These are phyloP conservation scores for Littorina saxatilis DNA, from an alignment of 1,140 invertebrate species.

Conservation along the genomic window DNA sequence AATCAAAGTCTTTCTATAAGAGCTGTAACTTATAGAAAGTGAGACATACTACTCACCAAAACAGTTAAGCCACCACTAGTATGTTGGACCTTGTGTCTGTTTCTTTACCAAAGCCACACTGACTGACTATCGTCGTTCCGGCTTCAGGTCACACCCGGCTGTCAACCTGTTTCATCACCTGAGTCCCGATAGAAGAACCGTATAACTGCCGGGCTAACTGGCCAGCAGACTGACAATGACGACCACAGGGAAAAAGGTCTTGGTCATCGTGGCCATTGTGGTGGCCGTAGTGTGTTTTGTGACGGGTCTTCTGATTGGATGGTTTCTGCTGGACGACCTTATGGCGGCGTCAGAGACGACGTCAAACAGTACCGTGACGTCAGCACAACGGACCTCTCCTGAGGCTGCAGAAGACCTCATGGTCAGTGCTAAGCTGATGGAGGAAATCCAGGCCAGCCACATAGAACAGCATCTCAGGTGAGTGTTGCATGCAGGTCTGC, in stretches of 20 bases:
- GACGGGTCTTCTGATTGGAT: not conserved
- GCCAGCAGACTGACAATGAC: too few species aligned
- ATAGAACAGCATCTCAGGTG: not conserved
- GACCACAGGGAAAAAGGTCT: not conserved
- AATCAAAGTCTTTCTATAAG: too few species aligned
- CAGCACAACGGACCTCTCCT: not conserved
- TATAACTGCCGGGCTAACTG: too few species aligned
- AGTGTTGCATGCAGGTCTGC: not conserved
- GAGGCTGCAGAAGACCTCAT: not conserved
- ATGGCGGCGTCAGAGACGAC: not conserved
- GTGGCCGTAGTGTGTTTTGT: conserved; percentile 9
- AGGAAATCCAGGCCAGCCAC: not conserved
- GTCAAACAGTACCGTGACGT: not conserved
- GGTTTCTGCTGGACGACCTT: not conserved
- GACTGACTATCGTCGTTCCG: too few species aligned
- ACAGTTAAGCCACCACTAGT: too few species aligned
- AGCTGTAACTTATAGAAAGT: too few species aligned
- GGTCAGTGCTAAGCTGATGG: not conserved
- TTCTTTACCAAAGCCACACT: too few species aligned
- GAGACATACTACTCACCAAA: too few species aligned
- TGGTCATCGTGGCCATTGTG: not conserved
- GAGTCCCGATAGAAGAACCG: too few species aligned
- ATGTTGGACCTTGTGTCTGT: too few species aligned
- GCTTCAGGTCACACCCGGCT: too few species aligned
- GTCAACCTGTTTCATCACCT: too few species aligned